These are phyloP conservation scores for Meda fulgida DNA, from an alignment of 2,797 vertebrate genomes.

Conservation along the genomic window DNA sequence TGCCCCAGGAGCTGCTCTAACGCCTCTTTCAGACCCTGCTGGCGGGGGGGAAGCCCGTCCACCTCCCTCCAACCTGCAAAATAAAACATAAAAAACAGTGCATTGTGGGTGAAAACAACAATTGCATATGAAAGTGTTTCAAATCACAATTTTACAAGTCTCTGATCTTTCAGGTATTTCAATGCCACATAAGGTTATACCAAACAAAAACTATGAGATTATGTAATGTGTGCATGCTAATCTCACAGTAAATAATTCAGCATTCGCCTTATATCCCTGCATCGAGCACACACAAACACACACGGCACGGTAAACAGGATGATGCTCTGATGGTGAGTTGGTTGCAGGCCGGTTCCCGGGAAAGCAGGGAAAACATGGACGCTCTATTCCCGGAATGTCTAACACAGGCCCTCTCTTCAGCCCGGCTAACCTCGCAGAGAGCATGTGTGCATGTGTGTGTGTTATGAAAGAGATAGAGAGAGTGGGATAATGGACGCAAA, in stretches of 20 bases:
- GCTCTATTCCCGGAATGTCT: conserved; percentile 73
- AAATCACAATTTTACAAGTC: background rate
- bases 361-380: conserved; percentile 71
- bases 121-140: background rate
- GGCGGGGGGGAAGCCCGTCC: conserved; percentile 79
- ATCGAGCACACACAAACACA: conserved; percentile 9
- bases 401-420: conserved; percentile 58
- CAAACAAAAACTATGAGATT: background rate
- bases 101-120: conserved; percentile 33
- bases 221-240: background rate
- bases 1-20: conserved; percentile 85
- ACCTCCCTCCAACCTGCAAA: conserved; percentile 87
- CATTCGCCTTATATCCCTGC: conserved; percentile 7
- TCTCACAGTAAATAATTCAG: conserved; percentile 3
- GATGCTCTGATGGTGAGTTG: conserved; percentile 72
- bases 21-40: conserved; percentile 83
- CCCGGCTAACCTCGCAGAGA: conserved; percentile 38
- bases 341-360: conserved; percentile 63
- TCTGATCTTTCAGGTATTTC: background rate
- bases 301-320: conserved; percentile 41
- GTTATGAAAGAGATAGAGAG: conserved; percentile 14
- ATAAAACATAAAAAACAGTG: conserved; percentile 5
- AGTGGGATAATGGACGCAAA: conserved; percentile 2
- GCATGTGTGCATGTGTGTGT: conserved; percentile 23
- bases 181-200: background rate